phyloP scores from a whole-genome alignment of 2,888 invertebrate species.

The Meganola albula region DNA sequence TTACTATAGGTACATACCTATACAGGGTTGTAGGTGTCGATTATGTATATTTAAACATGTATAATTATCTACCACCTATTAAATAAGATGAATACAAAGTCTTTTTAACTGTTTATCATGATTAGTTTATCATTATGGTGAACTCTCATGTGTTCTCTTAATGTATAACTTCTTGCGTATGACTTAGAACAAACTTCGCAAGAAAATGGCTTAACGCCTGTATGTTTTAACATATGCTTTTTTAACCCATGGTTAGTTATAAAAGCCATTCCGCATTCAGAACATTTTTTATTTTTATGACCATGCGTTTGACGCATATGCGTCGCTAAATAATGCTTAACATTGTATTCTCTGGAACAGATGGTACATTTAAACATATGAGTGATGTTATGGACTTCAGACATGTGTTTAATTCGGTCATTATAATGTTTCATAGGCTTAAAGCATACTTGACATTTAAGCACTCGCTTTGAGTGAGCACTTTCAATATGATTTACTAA shows the following conservation, averaged over 20 bases:
- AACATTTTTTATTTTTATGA: constrained; percentile 64
- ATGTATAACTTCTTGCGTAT: constrained; percentile 43
- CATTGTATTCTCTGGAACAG: constrained; percentile 53
- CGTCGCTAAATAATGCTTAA: constrained; percentile 63
- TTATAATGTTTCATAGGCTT: constrained; percentile 67
- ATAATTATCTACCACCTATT: no score
- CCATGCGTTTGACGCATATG: constrained; percentile 65
- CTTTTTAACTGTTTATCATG: constrained; percentile 1
- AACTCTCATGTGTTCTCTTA: constrained; percentile 44
- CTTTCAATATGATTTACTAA: constrained; percentile 59
- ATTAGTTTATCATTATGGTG: constrained; percentile 31
- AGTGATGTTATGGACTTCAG: constrained; percentile 55
- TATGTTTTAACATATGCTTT: constrained; percentile 65
- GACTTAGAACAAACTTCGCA: constrained; percentile 56
- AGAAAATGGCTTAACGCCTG: constrained; percentile 52
- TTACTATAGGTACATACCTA: not conserved
- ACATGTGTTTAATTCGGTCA: constrained; percentile 65
- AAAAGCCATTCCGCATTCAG: constrained; percentile 68
- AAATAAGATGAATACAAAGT: no score
- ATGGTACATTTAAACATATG: constrained; percentile 57
- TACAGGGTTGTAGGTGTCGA: not conserved
- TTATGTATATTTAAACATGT: not conserved
- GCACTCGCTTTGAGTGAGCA: constrained; percentile 51
- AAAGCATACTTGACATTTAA: constrained; percentile 60
- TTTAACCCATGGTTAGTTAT: constrained; percentile 66